These are phyloP conservation scores for Patiria miniata DNA, from an alignment of 35 echinoderm and acorn worm species.

Conservation along the genomic window DNA sequence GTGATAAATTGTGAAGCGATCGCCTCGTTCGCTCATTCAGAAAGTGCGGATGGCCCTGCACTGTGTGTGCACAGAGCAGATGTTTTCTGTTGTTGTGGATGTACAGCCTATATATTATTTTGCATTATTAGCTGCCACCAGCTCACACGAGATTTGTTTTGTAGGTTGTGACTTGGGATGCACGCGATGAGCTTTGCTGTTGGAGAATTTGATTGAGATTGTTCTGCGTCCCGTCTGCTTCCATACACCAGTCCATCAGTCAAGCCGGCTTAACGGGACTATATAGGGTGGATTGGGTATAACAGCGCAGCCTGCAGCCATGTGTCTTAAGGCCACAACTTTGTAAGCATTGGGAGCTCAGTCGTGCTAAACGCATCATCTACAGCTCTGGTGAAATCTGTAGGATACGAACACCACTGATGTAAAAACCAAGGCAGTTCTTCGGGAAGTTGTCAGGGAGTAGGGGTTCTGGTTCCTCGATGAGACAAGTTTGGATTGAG, in stretches of 20 bases:
- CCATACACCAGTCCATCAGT: neutral
- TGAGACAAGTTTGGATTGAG: no score
- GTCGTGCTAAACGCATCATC: slow-evolving; percentile 24
- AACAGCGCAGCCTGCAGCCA: neutral
- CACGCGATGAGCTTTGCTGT: no score
- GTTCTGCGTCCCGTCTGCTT: neutral
- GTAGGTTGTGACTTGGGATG: no score
- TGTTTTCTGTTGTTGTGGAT: no score
- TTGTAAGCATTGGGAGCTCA: neutral
- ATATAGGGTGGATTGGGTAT: neutral
- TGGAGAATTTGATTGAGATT: no score
- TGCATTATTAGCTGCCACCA: no score
- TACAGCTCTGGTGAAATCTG: neutral
- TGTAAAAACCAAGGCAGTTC: no score
- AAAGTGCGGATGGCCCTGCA: neutral
- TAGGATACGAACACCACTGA: neutral
- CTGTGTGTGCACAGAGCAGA: no score
- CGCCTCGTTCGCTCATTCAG: neutral
- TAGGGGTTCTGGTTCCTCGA: no score
- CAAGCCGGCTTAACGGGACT: neutral
- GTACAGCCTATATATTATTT: no score
- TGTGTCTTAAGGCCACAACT: slow-evolving; percentile 14
- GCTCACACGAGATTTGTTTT: no score
- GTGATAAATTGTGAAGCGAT: slow-evolving; percentile 16
- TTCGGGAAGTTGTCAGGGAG: no score